These are phyloP conservation scores for Pediacus dermestoides DNA, from an alignment of 2,888 invertebrate genomes.

Conservation along the genomic window DNA sequence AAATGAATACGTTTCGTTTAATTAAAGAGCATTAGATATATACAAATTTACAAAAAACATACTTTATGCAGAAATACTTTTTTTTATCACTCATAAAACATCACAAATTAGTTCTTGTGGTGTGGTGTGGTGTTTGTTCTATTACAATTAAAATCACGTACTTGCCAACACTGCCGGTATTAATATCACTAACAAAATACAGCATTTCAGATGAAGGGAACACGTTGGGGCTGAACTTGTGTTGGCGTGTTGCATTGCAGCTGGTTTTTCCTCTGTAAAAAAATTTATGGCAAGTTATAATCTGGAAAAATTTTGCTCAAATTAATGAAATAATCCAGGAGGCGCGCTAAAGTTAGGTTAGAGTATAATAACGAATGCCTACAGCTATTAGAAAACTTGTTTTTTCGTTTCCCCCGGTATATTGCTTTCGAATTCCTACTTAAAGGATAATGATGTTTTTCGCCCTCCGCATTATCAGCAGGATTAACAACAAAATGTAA, in stretches of 20 bases:
- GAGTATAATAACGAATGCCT: no score
- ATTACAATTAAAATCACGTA: constrained; percentile 28
- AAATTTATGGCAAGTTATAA: no score
- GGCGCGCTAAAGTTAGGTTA: no score
- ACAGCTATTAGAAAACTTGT: no score
- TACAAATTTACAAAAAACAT: constrained; percentile 35
- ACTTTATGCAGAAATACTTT: constrained; percentile 17
- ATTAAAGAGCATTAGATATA: constrained; percentile 23
- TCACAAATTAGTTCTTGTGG: constrained; percentile 19
- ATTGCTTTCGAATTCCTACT: constrained; percentile 1
- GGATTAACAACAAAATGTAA: no score
- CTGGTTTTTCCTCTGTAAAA: constrained; percentile 66
- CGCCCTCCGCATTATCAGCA: no score
- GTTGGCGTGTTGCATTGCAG: constrained; percentile 71
- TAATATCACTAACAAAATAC: constrained; percentile 34
- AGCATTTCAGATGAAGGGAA: constrained; percentile 33
- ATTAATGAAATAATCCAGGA: no score
- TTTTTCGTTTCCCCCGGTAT: no score
- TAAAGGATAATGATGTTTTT: no score
- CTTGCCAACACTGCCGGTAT: constrained; percentile 30
- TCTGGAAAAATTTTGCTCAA: no score
- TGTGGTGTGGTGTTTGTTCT: not conserved
- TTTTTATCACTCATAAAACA: no score
- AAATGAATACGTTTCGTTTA: constrained; percentile 18
- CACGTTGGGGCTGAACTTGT: constrained; percentile 43